These are phyloP conservation scores for Rhineura floridana DNA, from an alignment of 2,113 vertebrate genomes.

Conservation along the genomic window DNA sequence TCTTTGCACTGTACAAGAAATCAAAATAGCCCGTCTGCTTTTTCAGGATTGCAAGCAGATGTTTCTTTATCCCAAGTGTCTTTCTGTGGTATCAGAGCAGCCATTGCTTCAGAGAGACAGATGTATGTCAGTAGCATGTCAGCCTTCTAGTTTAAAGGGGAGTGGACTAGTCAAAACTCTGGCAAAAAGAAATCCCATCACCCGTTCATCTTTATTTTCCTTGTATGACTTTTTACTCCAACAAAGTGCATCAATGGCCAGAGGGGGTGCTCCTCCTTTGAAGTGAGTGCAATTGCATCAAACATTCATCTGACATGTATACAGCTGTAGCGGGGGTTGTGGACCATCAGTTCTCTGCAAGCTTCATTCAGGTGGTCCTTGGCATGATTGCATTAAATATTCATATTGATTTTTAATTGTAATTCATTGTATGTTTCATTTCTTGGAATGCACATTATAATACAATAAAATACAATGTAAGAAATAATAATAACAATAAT, in stretches of 20 bases:
- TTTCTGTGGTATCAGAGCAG: constrained; percentile 23
- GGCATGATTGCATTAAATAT: too few relatives aligned
- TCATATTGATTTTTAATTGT: too few relatives aligned
- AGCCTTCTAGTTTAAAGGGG: not conserved
- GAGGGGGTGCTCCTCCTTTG: not conserved
- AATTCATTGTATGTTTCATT: too few relatives aligned
- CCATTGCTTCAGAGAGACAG: constrained; percentile 22
- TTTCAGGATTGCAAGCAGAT: constrained; percentile 54
- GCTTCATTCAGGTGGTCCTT: too few relatives aligned
- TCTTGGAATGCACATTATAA: too few relatives aligned
- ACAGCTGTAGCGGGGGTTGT: too few relatives aligned
- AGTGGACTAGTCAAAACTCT: not conserved
- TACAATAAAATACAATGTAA: too few relatives aligned
- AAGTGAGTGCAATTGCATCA: constrained; percentile 15
- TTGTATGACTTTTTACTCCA: not conserved
- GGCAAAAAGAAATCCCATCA: not conserved
- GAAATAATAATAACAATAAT: too few relatives aligned
- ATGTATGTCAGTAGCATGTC: not conserved
- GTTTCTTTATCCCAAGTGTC: constrained; percentile 32
- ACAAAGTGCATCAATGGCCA: not conserved
- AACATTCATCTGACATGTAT: not conserved
- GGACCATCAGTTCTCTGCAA: too few relatives aligned
- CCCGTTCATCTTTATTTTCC: too few relatives aligned
- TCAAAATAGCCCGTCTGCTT: constrained; percentile 29
- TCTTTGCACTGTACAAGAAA: constrained; percentile 54